These are phyloP conservation scores for Leptatherina wallacei DNA, from an alignment of 2,797 vertebrate species.

Conservation along the genomic window DNA sequence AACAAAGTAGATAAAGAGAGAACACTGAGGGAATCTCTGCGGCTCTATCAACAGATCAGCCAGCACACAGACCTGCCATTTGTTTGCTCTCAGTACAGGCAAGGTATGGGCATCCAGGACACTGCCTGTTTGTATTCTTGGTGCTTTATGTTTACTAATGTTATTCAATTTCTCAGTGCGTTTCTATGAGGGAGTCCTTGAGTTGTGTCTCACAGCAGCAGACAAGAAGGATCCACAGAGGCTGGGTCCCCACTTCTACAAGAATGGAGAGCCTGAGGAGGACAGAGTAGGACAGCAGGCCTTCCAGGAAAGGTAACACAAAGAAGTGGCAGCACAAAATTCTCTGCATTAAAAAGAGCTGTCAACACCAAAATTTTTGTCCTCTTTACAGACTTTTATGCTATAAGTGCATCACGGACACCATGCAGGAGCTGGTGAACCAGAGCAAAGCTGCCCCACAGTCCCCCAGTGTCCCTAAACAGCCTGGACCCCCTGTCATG, in stretches of 20 bases:
- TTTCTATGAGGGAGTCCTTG: conserved; percentile 96
- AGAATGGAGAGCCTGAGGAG: conserved; percentile 96
- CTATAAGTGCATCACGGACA: conserved; percentile 98
- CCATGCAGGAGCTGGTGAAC: conserved; percentile 97
- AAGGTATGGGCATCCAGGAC: conserved; percentile 82
- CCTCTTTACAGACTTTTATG: conserved; percentile 86
- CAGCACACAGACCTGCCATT: conserved; percentile 93
- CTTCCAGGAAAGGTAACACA: conserved; percentile 91
- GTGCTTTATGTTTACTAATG: background rate
- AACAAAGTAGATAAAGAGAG: conserved; percentile 92
- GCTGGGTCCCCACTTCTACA: conserved; percentile 96
- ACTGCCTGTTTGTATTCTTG: background rate
- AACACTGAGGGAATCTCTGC: conserved; percentile 91
- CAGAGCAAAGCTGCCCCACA: conserved; percentile 98
- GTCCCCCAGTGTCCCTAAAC: conserved; percentile 97
- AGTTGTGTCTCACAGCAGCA: conserved; percentile 94
- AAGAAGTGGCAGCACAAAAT: background rate
- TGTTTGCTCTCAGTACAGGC: conserved; percentile 94
- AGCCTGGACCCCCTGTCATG: conserved; percentile 94
- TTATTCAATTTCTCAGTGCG: conserved; percentile 83
- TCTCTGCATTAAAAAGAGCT: background rate
- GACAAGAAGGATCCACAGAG: conserved; percentile 97
- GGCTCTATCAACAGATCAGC: conserved; percentile 96
- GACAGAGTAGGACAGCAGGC: conserved; percentile 91
- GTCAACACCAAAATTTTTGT: background rate